Percentiles rank a stretch among this genome's conserved stretches.
Evolutionary conservation across 2,797 vertebrate species (phyloP).

Genomic region (Meda fulgida): DNA sequence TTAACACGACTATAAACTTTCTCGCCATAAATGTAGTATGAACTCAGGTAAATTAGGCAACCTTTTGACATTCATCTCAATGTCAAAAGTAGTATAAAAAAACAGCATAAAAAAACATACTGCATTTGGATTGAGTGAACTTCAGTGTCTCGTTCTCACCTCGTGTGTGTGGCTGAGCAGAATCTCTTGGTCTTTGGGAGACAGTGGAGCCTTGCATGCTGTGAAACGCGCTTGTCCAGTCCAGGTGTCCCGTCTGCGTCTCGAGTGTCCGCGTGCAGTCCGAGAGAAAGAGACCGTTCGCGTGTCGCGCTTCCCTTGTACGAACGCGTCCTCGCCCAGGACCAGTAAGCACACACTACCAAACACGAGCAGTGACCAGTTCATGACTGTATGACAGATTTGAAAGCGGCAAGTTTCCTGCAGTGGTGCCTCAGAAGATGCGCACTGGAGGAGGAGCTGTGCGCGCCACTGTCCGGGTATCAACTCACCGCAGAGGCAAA

Average conservation of each 20-base stretch:
- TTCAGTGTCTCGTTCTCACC: conserved; percentile 42
- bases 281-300: conserved; percentile 49
- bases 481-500: background rate
- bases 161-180: conserved; percentile 53
- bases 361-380: conserved; percentile 8
- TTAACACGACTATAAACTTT: background rate
- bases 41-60: background rate
- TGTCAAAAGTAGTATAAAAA: background rate
- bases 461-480: background rate
- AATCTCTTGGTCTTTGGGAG: conserved; percentile 6
- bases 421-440: conserved; percentile 15
- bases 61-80: conserved; percentile 3
- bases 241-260: conserved; percentile 43
- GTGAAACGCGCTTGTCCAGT: conserved; percentile 21
- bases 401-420: background rate
- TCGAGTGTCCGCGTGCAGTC: background rate
- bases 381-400: conserved; percentile 10
- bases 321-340: background rate
- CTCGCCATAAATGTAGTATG: background rate
- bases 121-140: background rate
- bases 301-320: background rate
- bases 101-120: background rate
- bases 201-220: conserved; percentile 44
- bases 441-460: background rate
- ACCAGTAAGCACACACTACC: conserved; percentile 13